These are phyloP conservation scores for Agrenia bidenticulata DNA, from an alignment of 2,888 invertebrate genomes.

Conservation along the genomic window DNA sequence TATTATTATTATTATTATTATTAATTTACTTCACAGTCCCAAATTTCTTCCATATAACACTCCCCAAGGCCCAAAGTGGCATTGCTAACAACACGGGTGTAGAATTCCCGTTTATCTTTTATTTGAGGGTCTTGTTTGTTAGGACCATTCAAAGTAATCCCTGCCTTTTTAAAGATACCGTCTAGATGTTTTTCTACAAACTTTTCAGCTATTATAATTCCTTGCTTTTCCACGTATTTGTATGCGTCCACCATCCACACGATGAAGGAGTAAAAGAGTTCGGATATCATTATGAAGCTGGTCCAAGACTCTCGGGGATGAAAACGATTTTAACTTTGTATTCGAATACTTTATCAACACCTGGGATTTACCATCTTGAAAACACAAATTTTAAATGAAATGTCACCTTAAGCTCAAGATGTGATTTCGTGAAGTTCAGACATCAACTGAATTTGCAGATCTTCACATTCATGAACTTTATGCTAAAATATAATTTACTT, in stretches of 20 bases:
- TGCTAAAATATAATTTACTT: no score
- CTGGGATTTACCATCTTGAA: no score
- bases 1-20: no score
- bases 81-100: constrained; percentile 32
- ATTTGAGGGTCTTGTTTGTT: constrained; percentile 35
- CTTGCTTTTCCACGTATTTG: constrained; percentile 11
- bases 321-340: no score
- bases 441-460: background rate
- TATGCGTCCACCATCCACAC: background rate
- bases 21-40: constrained; percentile 6
- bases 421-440: background rate
- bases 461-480: no score
- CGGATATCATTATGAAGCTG: no score
- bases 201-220: background rate
- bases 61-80: constrained; percentile 44
- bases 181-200: constrained; percentile 21
- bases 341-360: no score
- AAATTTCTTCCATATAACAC: constrained; percentile 40
- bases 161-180: constrained; percentile 25
- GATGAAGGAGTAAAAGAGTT: background rate
- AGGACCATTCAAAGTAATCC: constrained; percentile 29
- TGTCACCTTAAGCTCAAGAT: no score
- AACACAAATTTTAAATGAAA: background rate
- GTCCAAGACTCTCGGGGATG: no score
- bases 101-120: constrained; percentile 42